Evolutionary conservation across 2,113 vertebrate genomes (phyloP).

Genomic region (Hoplias malabaricus): DNA sequence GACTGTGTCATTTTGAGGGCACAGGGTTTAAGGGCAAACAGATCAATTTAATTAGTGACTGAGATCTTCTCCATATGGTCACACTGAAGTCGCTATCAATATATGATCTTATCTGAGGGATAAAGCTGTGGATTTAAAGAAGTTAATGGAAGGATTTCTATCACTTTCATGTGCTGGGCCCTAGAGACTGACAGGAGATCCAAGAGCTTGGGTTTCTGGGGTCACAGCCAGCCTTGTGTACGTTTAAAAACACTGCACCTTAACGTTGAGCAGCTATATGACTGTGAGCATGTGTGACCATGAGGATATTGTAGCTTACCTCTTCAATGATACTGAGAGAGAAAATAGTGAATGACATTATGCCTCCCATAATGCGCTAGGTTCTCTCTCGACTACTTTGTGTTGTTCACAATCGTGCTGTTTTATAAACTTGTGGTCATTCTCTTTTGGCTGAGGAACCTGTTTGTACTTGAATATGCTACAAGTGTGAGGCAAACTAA

Average conservation of each 20-base stretch:
- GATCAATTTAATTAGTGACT: conserved; percentile 46
- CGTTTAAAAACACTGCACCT: neutral
- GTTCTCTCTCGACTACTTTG: too few species aligned
- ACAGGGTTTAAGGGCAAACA: conserved; percentile 25
- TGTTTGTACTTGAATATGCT: too few species aligned
- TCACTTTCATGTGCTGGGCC: conserved; percentile 10
- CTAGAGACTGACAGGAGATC: neutral
- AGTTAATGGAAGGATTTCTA: conserved; percentile 15
- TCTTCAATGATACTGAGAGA: too few species aligned
- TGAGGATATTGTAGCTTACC: neutral
- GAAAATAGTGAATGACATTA: too few species aligned
- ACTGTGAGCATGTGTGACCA: neutral
- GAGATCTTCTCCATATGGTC: conserved; percentile 40
- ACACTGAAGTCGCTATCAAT: conserved; percentile 31
- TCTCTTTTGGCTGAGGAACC: too few species aligned
- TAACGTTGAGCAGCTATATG: neutral
- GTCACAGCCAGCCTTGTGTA: neutral
- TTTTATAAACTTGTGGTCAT: too few species aligned
- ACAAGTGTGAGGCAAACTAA: too few species aligned
- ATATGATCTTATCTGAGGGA: conserved; percentile 47
- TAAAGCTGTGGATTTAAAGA: conserved; percentile 23
- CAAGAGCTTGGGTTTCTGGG: neutral
- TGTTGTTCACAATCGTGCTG: too few species aligned
- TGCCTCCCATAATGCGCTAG: too few species aligned
- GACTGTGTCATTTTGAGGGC: conserved; percentile 8